Conservation (phyloP, 2,888 invertebrate genomes). For the Smittia sp. region DNA sequence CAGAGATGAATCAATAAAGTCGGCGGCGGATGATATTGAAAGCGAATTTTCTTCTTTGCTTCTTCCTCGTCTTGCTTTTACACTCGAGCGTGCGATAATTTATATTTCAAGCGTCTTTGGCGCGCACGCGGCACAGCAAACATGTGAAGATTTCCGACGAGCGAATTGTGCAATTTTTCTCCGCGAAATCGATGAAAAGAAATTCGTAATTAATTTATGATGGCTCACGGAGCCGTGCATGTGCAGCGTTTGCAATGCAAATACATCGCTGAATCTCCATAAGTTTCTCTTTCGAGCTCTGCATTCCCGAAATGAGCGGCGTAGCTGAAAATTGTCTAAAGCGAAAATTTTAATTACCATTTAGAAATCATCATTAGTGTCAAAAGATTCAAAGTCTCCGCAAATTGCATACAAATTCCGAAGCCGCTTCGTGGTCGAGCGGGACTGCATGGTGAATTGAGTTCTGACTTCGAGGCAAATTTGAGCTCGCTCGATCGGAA, state of each 20-base stretch:
- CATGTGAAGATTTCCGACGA: not conserved
- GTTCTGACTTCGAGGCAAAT: not conserved
- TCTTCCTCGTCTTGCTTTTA: not conserved
- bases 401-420: not conserved
- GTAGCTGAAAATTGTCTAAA: not conserved
- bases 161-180: not conserved
- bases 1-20: not conserved
- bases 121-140: slow-evolving; percentile 1
- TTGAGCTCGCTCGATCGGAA: not conserved
- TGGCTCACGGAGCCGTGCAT: not conserved
- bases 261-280: not conserved
- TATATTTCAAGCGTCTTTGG: not conserved
- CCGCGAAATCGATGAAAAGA: not conserved
- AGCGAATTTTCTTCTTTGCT: not conserved
- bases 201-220: slow-evolving; percentile 3
- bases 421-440: not conserved
- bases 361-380: not conserved
- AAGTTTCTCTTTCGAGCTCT: not conserved
- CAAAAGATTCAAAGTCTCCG: not conserved
- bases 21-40: not conserved
- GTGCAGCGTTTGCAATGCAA: not conserved
- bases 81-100: not conserved
- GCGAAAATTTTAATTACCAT: not conserved
- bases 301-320: not conserved
- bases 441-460: not conserved